Evolutionary conservation across 2,797 vertebrate species (phyloP), one percentile per base, ranked within the genome.

Genomic region (Atherinosoma microstoma): DNA sequence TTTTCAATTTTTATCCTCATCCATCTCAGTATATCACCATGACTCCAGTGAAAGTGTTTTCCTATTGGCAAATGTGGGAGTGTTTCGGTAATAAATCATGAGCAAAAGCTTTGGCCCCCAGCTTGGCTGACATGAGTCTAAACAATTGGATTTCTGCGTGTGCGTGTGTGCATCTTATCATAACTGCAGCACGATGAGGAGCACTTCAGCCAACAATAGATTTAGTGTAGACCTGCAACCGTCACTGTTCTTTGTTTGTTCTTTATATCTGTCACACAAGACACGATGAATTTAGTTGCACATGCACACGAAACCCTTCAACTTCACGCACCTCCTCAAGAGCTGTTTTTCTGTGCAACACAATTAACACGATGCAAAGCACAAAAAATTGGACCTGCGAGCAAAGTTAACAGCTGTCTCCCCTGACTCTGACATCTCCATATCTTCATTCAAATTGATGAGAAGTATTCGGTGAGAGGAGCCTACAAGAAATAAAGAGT

Each of bases 41-140:
- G 87, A 84, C 80, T 87, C 83, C 29, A 73, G 80, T 80, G 74
- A 86, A 82, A 92, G 87, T 90, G 86, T 90, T 94, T 91, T 94
- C 91, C 93, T 91, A 84, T 91, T 91, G 92, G 92, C 90, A 93
- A 94, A 93, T 90, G 84, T 87, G 88, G 83, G 76, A 62, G 77
- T 18, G 73, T 79, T 83, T 87, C 40, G 42, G 89, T 80, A 87
- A 95, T 94, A 94, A 93, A 95, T 95, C 92, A 92, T 71, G 68
- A 82, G 79, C 72, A 78, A 80, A 87, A 78, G 79, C 83, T 79
- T 65, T 58, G 82, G 57, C 82, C 86, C 70, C 66, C 71, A 84
- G 81, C 90, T 87, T 81, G 67, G 78, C 84, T 78, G 82, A 91
- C 88, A 89, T 79, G 62, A 88, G 81, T 86, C 80, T 66, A 72